Evolutionary conservation across 2,113 vertebrate genomes (phyloP), one percentile per base, ranked within the genome.

Genomic region (Vidua chalybeata): DNA sequence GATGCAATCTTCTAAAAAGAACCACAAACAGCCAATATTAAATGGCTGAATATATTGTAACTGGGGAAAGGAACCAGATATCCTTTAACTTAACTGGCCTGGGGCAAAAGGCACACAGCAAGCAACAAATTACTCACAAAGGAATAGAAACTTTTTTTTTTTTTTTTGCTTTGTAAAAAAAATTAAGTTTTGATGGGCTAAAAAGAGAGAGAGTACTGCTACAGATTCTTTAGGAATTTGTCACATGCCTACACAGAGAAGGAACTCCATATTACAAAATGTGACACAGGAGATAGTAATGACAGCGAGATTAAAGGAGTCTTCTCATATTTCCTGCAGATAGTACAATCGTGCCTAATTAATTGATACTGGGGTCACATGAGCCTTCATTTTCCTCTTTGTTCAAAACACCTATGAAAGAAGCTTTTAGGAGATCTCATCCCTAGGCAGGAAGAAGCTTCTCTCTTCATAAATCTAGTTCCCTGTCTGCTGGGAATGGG

Each of bases 321-420:
- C 75, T 68, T 64, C 74, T 95, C 64, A 1, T 64, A 66, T 95
- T 93, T 83, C 75, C 78, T 77, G 56, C 39, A 90, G 52, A 71
- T 37, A 79, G 41, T 49, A 80, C 30, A 48, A 48, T 73, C 2
- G 0, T 0, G 1, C 35, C 75, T 90, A 92, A 94, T 91, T 76
- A 87, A 87, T 39, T 91, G 59, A 87, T 80, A 73, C 49, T 43
- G 59, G 27, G 31, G 28, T 87, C 89, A 93, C 67, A 83, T 67
- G 67, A 93, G 41, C 52, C 73, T 72, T 89, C 4, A 1, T 81
- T 30, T 74, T 80, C 51, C 49, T 83, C 68, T 80, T 33, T 31
- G 45, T 81, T 92, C 49, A 89, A 82, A 92, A 89, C 35, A 79
- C 68, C 56, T 88, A 73, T 45, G 52, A 77, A 83, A 97, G 59